A percentile compares a stretch with the other conserved stretches of the same genome.
phyloP scores from a whole-genome alignment of 2,888 invertebrate genomes.

The Cordilura impudica region DNA sequence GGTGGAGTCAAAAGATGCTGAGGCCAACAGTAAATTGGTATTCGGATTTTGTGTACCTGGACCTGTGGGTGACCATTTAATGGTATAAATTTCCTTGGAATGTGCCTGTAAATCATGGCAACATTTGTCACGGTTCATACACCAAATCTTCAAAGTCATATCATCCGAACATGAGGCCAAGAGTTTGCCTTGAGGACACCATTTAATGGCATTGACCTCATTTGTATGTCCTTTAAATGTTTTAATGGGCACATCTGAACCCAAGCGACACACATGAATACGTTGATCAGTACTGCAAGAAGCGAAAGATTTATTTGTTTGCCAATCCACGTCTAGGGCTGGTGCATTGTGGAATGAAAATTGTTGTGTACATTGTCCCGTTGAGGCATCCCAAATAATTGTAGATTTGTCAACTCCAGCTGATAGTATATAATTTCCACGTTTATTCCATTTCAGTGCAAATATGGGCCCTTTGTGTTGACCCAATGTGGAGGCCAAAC shows the following conservation, averaged over 20 bases:
- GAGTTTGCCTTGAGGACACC: constrained; percentile 98
- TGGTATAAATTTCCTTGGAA: constrained; percentile 99
- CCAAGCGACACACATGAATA: constrained; percentile 97
- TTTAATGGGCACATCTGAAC: constrained; percentile 96
- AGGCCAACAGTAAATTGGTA: constrained; percentile 96
- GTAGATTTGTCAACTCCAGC: constrained; percentile 98
- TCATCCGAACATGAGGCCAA: constrained; percentile 99
- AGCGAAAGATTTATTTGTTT: constrained; percentile 97
- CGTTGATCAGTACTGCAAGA: constrained; percentile 99
- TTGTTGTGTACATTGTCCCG: constrained; percentile 98
- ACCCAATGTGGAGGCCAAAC: constrained; percentile 94
- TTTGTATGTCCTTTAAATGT: constrained; percentile 98
- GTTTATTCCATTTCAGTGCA: constrained; percentile 99
- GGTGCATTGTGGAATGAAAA: constrained; percentile 99
- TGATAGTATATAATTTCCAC: constrained; percentile 97
- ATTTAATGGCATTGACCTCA: constrained; percentile 99
- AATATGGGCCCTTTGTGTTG: constrained; percentile 99
- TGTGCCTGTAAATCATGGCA: constrained; percentile 97
- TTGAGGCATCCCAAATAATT: constrained; percentile 99
- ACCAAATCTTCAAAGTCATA: constrained; percentile 99
- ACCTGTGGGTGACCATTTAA: constrained; percentile 99
- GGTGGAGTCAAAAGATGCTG: constrained; percentile 99
- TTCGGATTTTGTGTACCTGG: constrained; percentile 98
- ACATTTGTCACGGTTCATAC: constrained; percentile 96
- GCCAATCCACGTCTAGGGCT: constrained; percentile 99